Percentiles rank a stretch among this genome's conserved stretches.
Conservation (phyloP, 1,140 invertebrate species). For the Diabrotica undecimpunctata region DNA sequence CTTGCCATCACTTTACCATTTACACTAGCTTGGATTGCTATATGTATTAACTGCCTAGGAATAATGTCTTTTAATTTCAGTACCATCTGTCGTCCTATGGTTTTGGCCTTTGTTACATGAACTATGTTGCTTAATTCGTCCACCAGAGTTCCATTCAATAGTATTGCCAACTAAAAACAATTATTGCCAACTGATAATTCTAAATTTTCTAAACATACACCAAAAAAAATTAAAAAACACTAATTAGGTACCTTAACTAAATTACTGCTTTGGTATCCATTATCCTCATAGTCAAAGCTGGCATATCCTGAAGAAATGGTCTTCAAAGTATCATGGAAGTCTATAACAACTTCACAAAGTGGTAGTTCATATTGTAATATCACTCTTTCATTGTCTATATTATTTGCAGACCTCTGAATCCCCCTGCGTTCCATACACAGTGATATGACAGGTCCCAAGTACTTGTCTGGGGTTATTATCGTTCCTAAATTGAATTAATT, state of each 20-base stretch:
- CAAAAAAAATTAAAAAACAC: neutral
- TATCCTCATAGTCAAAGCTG: slow-evolving; percentile 96
- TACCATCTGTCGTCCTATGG: slow-evolving; percentile 69
- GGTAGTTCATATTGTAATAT: slow-evolving; percentile 83
- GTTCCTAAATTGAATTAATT: slow-evolving; percentile 59
- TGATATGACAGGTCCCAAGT: slow-evolving; percentile 65
- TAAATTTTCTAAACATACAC: neutral
- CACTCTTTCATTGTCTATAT: slow-evolving; percentile 79
- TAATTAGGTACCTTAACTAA: slow-evolving; percentile 62
- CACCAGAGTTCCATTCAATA: slow-evolving; percentile 76
- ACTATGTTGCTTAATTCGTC: slow-evolving; percentile 87
- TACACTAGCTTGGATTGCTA: slow-evolving; percentile 84
- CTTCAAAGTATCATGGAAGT: slow-evolving; percentile 94
- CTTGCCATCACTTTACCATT: slow-evolving; percentile 80
- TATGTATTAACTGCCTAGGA: slow-evolving; percentile 81
- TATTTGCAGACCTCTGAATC: slow-evolving; percentile 64
- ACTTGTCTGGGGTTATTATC: slow-evolving; percentile 81
- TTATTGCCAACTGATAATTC: neutral
- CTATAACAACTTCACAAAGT: slow-evolving; percentile 87
- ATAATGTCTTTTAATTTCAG: slow-evolving; percentile 81
- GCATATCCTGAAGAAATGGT: slow-evolving; percentile 89
- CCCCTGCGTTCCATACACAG: slow-evolving; percentile 79
- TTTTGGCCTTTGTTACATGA: slow-evolving; percentile 65
- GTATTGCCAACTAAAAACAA: slow-evolving; percentile 66
- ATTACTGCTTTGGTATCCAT: slow-evolving; percentile 70